Base-by-base conservation (phyloP, 92 coral and sea anemone genomes). In the Epizoanthus fatuus region DNA sequence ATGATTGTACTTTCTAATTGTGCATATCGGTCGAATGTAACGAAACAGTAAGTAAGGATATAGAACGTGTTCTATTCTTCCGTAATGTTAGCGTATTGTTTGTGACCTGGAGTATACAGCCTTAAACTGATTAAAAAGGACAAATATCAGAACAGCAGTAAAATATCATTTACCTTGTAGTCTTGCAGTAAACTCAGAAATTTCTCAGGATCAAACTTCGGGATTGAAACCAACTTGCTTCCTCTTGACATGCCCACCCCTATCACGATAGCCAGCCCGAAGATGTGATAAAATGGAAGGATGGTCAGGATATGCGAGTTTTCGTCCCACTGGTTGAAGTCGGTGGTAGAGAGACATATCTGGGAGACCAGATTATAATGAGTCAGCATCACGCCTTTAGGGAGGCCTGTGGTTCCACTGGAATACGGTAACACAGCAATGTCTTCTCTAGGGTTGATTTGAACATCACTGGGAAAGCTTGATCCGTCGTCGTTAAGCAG, bases 391-490 rank as follows among this genome's bases (percentile, higher is more conserved):
- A 93, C 97, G 3, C 98, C 98, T 70, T 95, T 95, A 16, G 98
- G 95, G 20, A 86, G 80, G 0, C 98, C 98, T 25, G 98, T 93
- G 59, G 98, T 95, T 45, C 98, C 98, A 58, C 98, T 95, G 3
- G 98, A 95, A 67, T 93, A 95, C 35, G 98, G 98, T 44, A 95
- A 74, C 72, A 93, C 84, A 9, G 98, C 98, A 35, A 81, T 69
- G 59, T 93, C 95, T 63, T 93, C 94, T 55, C 87, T 93, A 44
- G 97, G 92, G 60, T 84, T 83, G 72, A 93, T 81, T 14, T 81
- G 45, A 15, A 87, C 86, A 29, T 91, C 86, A 6, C n/a, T n/a
- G 20, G 86, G 90, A 59, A 87, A 80, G 42, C 87, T 87, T 55
- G 84, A 80, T 1, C 98, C 98, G 70, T 95, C 95, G 76, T 95